Percentiles rank a stretch among this genome's conserved stretches.
These are phyloP conservation scores for Tachysurus vachellii DNA, from an alignment of 2,113 vertebrate genomes.

Conservation along the genomic window DNA sequence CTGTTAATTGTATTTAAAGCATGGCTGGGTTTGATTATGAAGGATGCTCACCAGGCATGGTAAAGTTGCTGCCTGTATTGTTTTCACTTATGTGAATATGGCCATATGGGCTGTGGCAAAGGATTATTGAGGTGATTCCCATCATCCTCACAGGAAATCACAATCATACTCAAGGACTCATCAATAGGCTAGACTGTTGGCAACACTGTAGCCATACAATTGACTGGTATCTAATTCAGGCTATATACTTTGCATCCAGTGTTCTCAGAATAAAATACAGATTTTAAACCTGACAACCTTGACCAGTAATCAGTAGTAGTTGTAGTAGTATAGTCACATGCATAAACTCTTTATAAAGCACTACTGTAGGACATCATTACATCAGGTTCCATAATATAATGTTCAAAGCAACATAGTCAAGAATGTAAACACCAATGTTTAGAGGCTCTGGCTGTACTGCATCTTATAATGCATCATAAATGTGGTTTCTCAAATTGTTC, in stretches of 20 bases:
- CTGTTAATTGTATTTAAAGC: background rate
- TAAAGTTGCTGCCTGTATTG: conserved; percentile 16
- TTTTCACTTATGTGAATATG: conserved; percentile 24
- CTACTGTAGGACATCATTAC: background rate
- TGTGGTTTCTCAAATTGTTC: background rate
- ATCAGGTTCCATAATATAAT: background rate
- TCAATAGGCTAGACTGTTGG: background rate
- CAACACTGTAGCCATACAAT: background rate
- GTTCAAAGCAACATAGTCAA: background rate
- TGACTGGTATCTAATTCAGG: background rate
- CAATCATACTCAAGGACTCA: background rate
- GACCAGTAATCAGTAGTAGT: background rate
- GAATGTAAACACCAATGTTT: background rate
- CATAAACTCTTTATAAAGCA: background rate
- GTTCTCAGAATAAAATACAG: background rate
- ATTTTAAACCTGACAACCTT: background rate
- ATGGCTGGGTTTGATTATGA: conserved; percentile 16
- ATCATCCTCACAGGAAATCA: conserved; percentile 62
- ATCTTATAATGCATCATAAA: background rate
- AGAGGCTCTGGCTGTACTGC: background rate
- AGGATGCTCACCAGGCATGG: conserved; percentile 24
- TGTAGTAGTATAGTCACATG: too few relatives aligned
- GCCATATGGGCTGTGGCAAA: conserved; percentile 65
- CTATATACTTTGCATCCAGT: background rate
- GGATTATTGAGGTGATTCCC: conserved; percentile 68